phyloP scores from a whole-genome alignment of 2,888 invertebrate species.

The Drosophila kambysellisi region DNA sequence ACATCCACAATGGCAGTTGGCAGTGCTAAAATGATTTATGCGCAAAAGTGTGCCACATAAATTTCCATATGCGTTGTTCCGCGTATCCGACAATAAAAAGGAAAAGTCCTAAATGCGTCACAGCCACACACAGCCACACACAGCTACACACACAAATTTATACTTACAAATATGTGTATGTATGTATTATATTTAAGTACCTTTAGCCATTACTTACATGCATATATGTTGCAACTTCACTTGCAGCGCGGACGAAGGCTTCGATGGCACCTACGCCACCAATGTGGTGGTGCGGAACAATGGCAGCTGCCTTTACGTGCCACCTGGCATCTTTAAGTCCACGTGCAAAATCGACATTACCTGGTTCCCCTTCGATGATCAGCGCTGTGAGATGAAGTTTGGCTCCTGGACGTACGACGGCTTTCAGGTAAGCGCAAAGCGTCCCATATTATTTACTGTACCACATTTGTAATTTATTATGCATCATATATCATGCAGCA shows the following conservation, averaged over 20 bases:
- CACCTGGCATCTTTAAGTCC: conserved; percentile 99
- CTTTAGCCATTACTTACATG: conserved; percentile 36
- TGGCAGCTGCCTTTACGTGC: conserved; percentile 97
- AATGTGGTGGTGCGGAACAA: conserved; percentile 98
- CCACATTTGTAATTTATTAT: background rate
- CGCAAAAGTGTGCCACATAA: conserved; percentile 63
- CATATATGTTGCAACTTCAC: conserved; percentile 18
- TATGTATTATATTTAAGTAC: conserved; percentile 19
- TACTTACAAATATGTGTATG: conserved; percentile 4
- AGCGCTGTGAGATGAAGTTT: conserved; percentile 99
- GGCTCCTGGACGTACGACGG: conserved; percentile 99
- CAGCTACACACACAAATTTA: background rate
- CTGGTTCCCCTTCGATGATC: conserved; percentile 99
- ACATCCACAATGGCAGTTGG: conserved; percentile 26
- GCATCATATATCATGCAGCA: conserved; percentile 14
- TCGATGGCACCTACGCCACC: conserved; percentile 99
- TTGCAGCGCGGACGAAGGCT: conserved; percentile 98
- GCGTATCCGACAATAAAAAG: conserved; percentile 28
- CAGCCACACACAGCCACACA: conserved; percentile 4
- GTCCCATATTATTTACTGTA: background rate
- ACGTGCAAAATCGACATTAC: conserved; percentile 99
- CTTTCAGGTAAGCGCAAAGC: conserved; percentile 89
- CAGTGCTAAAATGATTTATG: conserved; percentile 62
- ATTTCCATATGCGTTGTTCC: conserved; percentile 54
- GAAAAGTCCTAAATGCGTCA: conserved; percentile 50